Percentiles rank a stretch among this genome's conserved stretches.
Conservation (phyloP, 2,797 vertebrate genomes). For the Erethizon dorsatum region DNA sequence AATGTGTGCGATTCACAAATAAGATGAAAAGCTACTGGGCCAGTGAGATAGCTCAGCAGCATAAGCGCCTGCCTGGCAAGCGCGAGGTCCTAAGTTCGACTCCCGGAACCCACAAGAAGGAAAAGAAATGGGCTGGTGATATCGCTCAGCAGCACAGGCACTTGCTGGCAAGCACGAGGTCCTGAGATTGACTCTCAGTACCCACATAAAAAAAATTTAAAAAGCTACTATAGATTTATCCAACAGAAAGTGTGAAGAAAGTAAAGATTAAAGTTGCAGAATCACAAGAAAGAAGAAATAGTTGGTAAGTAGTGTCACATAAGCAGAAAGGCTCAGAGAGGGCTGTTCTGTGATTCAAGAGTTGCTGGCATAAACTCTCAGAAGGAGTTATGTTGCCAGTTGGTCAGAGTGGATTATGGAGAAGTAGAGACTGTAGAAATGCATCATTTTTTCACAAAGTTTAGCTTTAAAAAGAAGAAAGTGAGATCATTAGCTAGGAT, state of each 20-base stretch:
- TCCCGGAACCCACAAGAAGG: too few species aligned
- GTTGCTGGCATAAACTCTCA: neutral
- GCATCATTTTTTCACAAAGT: neutral
- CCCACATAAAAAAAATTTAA: too few species aligned
- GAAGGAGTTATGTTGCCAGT: neutral
- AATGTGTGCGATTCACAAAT: neutral
- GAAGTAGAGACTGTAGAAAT: neutral
- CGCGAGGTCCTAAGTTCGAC: too few species aligned
- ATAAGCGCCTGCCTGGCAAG: too few species aligned
- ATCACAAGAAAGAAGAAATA: neutral
- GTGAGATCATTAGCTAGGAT: neutral
- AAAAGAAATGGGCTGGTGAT: too few species aligned
- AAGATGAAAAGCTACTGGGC: too few species aligned
- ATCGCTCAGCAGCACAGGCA: too few species aligned
- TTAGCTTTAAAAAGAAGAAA: slow-evolving; percentile 2
- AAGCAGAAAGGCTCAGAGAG: neutral
- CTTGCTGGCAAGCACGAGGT: too few species aligned
- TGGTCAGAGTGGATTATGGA: neutral
- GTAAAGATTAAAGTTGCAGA: neutral
- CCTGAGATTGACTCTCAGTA: too few species aligned
- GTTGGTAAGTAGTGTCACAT: neutral
- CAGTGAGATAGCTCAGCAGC: too few species aligned
- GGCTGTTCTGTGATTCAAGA: neutral
- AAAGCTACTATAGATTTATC: neutral
- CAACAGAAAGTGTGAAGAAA: neutral